phyloP scores from a whole-genome alignment of 2,888 invertebrate genomes.

The Sycophila texana region DNA sequence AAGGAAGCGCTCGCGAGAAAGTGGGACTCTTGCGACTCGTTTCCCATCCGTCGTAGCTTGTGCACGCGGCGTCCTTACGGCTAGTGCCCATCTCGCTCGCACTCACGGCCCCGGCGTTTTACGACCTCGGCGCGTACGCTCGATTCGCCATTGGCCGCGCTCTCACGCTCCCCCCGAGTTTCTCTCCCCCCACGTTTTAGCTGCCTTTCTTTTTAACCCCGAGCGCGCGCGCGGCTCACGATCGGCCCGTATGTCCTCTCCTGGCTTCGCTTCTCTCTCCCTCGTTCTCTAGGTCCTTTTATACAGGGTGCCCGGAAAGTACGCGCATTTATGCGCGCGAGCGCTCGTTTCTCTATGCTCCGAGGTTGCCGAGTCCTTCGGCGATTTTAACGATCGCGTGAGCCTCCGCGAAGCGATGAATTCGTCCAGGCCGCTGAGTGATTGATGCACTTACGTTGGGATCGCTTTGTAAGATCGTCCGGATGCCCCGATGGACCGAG shows the following conservation, averaged over 20 bases:
- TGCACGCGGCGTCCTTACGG: constrained; percentile 24
- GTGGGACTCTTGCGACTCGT: constrained; percentile 49
- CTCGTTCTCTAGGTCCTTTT: constrained; percentile 30
- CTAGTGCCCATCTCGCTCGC: background rate
- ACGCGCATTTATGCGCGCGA: too few species aligned
- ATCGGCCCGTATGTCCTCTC: constrained; percentile 30
- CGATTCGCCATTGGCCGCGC: constrained; percentile 43
- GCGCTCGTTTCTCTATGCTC: too few species aligned
- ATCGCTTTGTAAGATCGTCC: too few species aligned
- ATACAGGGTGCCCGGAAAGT: constrained; percentile 32
- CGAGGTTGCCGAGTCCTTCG: background rate
- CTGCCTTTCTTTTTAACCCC: constrained; percentile 48
- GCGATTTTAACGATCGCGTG: background rate
- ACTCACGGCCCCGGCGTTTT: constrained; percentile 16
- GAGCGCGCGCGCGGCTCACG: constrained; percentile 3
- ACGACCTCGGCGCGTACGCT: constrained; percentile 14
- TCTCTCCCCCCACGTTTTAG: constrained; percentile 19
- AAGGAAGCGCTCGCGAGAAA: constrained; percentile 49
- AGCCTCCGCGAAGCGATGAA: background rate
- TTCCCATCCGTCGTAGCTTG: constrained; percentile 31
- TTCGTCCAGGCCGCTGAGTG: background rate
- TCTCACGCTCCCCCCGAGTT: constrained; percentile 58
- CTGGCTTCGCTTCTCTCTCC: constrained; percentile 19
- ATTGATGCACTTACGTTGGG: too few species aligned
- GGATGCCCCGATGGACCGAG: too few species aligned